Conservation (phyloP, 2,113 vertebrate genomes). For the Solea senegalensis region DNA sequence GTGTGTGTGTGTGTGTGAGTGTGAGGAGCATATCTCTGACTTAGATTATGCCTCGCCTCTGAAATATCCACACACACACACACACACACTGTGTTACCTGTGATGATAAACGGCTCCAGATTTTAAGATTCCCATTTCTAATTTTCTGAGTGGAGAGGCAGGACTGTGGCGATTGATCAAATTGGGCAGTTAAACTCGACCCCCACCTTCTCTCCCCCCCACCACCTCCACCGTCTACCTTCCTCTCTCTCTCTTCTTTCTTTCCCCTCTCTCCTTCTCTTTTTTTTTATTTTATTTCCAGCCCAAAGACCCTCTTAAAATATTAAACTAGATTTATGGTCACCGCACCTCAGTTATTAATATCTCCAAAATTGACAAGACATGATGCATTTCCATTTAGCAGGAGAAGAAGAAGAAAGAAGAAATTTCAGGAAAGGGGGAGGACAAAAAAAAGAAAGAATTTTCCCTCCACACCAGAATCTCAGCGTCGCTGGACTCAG, state of each 20-base stretch:
- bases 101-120: constrained; percentile 82
- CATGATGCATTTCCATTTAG: constrained; percentile 68
- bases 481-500: neutral
- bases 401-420: constrained; percentile 7
- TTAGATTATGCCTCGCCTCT: constrained; percentile 32
- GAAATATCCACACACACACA: constrained; percentile 40
- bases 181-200: constrained; percentile 75
- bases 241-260: constrained; percentile 24
- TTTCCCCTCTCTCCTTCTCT: constrained; percentile 15
- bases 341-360: constrained; percentile 80
- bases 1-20: constrained; percentile 10
- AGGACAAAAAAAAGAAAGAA: constrained; percentile 55
- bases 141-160: constrained; percentile 84
- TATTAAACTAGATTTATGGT: constrained; percentile 86
- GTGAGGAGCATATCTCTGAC: constrained; percentile 14
- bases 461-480: constrained; percentile 9
- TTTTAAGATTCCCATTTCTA: constrained; percentile 85
- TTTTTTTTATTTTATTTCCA: constrained; percentile 34
- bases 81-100: constrained; percentile 61
- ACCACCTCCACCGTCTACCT: constrained; percentile 22
- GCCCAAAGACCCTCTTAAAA: constrained; percentile 83
- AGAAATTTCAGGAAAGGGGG: constrained; percentile 42
- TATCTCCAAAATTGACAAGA: constrained; percentile 80
- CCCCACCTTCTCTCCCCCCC: constrained; percentile 29
- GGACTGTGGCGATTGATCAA: constrained; percentile 83